Conservation (phyloP, 2,797 vertebrate species). For the Falco novaeseelandiae region DNA sequence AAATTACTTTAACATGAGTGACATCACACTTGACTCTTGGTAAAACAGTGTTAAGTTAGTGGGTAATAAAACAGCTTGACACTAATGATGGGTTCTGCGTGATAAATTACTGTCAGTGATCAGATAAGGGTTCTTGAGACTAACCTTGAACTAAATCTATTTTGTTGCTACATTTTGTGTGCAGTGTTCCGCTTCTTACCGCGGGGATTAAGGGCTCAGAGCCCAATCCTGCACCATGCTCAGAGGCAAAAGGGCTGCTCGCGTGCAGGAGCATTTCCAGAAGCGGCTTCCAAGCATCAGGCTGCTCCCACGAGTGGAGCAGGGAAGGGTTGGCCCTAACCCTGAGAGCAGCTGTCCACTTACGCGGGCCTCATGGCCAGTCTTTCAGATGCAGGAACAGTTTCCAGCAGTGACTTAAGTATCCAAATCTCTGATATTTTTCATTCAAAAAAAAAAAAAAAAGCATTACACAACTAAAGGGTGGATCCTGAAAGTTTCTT, state of each 20-base stretch:
- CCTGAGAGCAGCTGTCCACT: neutral
- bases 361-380: neutral
- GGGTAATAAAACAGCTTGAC: conserved; percentile 76
- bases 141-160: conserved; percentile 70
- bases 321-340: neutral
- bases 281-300: conserved; percentile 28
- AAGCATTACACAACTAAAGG: neutral
- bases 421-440: neutral
- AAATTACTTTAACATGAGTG: conserved; percentile 74
- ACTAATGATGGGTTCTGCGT: conserved; percentile 72
- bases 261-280: conserved; percentile 39
- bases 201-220: conserved; percentile 41
- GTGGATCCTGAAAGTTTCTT: neutral
- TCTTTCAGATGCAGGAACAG: neutral
- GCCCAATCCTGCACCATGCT: neutral
- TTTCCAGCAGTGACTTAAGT: conserved; percentile 35
- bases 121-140: conserved; percentile 74
- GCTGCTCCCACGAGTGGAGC: neutral
- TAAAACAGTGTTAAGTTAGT: conserved; percentile 76
- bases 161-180: conserved; percentile 57
- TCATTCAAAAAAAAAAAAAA: neutral
- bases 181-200: neutral
- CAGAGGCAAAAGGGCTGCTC: neutral
- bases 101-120: conserved; percentile 78
- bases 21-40: conserved; percentile 75